Conservation (phyloP, 2,797 vertebrate species). For the Thalassophryne amazonica region DNA sequence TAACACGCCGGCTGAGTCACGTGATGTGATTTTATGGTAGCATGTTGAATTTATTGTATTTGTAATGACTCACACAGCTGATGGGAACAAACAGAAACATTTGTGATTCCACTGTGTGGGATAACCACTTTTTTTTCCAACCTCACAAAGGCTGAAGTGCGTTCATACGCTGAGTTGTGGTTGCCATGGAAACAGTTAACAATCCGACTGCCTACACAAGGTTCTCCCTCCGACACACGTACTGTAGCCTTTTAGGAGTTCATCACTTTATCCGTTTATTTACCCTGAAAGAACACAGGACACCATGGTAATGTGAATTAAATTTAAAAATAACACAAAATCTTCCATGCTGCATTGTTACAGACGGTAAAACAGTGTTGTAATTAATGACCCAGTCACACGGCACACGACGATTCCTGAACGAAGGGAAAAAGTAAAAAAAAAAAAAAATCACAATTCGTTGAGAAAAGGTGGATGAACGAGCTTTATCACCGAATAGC, state of each 20-base stretch:
- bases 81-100: neutral
- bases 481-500: too few species aligned
- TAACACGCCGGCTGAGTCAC: too few species aligned
- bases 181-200: constrained; percentile 64
- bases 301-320: neutral
- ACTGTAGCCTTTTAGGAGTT: constrained; percentile 23
- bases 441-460: too few species aligned
- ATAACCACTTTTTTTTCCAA: constrained; percentile 25
- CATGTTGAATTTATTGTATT: too few species aligned
- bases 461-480: too few species aligned
- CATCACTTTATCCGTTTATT: constrained; percentile 1
- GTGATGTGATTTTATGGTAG: neutral
- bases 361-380: too few species aligned
- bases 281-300: neutral
- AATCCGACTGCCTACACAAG: constrained; percentile 56
- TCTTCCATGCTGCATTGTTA: too few species aligned
- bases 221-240: constrained; percentile 10
- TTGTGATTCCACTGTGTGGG: constrained; percentile 3
- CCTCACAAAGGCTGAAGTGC: constrained; percentile 2
- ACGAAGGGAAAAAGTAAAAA: too few species aligned
- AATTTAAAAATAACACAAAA: too few species aligned
- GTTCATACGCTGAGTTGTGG: constrained; percentile 38
- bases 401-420: too few species aligned
- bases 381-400: too few species aligned
- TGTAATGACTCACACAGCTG: neutral